Evolutionary conservation across 35 echinoderm and acorn worm genomes (phyloP).

Genomic region (Anneissia japonica): DNA sequence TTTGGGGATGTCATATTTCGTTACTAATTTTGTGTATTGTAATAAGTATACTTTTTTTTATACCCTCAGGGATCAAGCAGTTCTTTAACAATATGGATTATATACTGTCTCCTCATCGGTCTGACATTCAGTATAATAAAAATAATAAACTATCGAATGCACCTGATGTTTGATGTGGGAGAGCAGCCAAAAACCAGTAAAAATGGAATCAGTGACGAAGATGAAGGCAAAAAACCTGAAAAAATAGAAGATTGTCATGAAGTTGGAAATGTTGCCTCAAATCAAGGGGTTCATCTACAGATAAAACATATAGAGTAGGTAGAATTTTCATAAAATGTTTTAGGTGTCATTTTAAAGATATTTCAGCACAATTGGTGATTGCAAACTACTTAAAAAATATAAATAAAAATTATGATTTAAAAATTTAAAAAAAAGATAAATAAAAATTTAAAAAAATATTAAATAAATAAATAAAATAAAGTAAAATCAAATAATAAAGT

Average conservation of each 20-base stretch:
- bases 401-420: no score
- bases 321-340: background rate
- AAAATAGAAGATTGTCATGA: constrained; percentile 42
- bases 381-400: no score
- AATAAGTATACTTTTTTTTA: background rate
- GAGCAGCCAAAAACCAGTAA: constrained; percentile 49
- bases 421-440: no score
- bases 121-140: constrained; percentile 68
- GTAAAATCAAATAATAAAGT: no score
- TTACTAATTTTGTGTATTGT: no score
- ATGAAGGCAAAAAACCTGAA: constrained; percentile 29
- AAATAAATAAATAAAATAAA: no score
- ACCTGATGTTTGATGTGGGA: constrained; percentile 82
- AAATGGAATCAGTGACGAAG: constrained; percentile 40
- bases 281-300: background rate
- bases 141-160: constrained; percentile 80
- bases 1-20: no score
- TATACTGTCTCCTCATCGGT: constrained; percentile 71
- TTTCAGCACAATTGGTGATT: no score
- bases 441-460: no score
- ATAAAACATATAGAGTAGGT: background rate
- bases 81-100: constrained; percentile 61
- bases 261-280: background rate
- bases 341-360: background rate
- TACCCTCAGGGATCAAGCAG: constrained; percentile 60